Conservation (phyloP, 2,888 invertebrate genomes). For the Parnassius glacialis region DNA sequence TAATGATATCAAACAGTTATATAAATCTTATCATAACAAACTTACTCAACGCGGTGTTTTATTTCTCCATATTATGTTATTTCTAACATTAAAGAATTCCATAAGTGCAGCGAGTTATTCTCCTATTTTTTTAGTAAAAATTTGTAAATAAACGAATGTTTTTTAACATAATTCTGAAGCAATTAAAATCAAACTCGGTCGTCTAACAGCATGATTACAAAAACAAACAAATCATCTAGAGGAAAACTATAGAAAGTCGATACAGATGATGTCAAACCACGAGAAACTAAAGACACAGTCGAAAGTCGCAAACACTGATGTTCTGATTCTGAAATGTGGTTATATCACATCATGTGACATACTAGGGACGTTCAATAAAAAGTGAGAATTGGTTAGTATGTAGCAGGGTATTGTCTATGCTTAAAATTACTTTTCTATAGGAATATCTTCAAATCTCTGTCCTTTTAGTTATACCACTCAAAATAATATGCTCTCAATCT, state of each 20-base stretch:
- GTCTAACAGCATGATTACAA: conserved; percentile 10
- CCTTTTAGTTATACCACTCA: no score
- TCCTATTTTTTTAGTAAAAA: no score
- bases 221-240: conserved; percentile 38
- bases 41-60: no score
- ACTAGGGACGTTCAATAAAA: conserved; percentile 35
- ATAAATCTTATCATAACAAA: conserved; percentile 12
- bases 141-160: neutral
- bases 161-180: conserved; percentile 1
- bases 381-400: neutral
- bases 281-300: conserved; percentile 53
- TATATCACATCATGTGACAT: conserved; percentile 60
- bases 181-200: conserved; percentile 16
- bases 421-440: no score
- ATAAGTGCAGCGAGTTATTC: no score
- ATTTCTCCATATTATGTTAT: no score
- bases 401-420: neutral
- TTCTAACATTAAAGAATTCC: no score
- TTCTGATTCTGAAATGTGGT: conserved; percentile 19
- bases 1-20: conserved; percentile 7
- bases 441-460: no score
- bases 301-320: conserved; percentile 23
- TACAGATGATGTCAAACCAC: conserved; percentile 53
- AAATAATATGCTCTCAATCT: no score
- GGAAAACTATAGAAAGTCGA: conserved; percentile 44